These are phyloP conservation scores for Sparus aurata DNA, from an alignment of 2,797 vertebrate genomes.

Conservation along the genomic window DNA sequence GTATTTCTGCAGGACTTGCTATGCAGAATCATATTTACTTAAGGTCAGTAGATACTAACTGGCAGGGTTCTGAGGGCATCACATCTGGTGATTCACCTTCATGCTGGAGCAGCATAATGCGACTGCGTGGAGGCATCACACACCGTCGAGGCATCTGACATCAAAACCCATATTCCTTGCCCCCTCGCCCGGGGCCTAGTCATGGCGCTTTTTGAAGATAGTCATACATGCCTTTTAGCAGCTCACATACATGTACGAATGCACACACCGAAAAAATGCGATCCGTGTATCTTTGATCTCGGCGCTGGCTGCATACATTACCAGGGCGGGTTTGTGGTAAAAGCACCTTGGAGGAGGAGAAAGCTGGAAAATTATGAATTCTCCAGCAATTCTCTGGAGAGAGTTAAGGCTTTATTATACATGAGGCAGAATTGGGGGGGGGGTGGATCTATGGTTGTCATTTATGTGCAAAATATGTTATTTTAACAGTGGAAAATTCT, in stretches of 20 bases:
- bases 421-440: conserved; percentile 51
- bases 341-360: conserved; percentile 67
- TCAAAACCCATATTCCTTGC: conserved; percentile 55
- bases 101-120: conserved; percentile 36
- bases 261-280: conserved; percentile 53
- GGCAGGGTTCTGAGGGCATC: conserved; percentile 39
- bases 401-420: conserved; percentile 61
- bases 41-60: conserved; percentile 54
- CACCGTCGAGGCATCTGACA: conserved; percentile 55
- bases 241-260: conserved; percentile 59
- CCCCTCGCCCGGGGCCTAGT: conserved; percentile 56
- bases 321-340: conserved; percentile 32
- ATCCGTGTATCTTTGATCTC: conserved; percentile 75
- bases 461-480: conserved; percentile 46
- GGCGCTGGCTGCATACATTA: conserved; percentile 70
- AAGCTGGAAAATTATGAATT: conserved; percentile 72
- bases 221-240: conserved; percentile 61
- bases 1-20: conserved; percentile 15
- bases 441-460: conserved; percentile 18
- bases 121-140: conserved; percentile 41
- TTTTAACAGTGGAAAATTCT: conserved; percentile 36
- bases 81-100: conserved; percentile 57
- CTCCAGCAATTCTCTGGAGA: conserved; percentile 61
- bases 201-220: conserved; percentile 69
- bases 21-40: conserved; percentile 39